Base-by-base conservation (phyloP, 2,113 vertebrate genomes). In the Hassar affinis region DNA sequence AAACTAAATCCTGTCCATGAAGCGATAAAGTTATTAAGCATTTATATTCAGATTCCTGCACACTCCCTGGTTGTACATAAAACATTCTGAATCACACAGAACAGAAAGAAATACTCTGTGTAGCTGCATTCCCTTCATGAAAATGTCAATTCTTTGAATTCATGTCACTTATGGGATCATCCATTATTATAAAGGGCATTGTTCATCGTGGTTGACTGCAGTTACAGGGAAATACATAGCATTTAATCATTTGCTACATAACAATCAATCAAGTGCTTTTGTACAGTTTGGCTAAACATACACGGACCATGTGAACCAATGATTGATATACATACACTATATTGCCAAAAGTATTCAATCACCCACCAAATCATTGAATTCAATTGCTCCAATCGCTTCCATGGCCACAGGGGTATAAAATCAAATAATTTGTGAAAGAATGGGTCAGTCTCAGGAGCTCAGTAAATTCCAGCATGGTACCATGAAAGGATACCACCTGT, bases 41-140 rank as follows among this genome's bases (percentile, higher is more conserved):
- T 71, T 71, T 71, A 71, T 45, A 22, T 2, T 49, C 25, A 72
- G 69, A 72, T 72, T 72, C 69, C 45, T 49, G 45, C 69, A 49
- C 69, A 72, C 22, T 72, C 45, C 42, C 69, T 72, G 69, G 72
- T 76, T 33, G 35, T 30, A 77, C 51, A 22, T 77, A 54, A 56
- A 77, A 56, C 74, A 56, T 77, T 56, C 56, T 77, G 56, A 77
- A 77, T 77, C 74, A 77, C 30, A 56, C 51, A 12, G 51, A 77
- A 77, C 52, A 77, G 30, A 56, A 27, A 76, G 22, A 77, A 77
- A 77, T 56, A 51, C 11, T 35, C 74, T 56, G 18, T 56, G 51
- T 51, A 56, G 51, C 51, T 77, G 74, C 35, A 22, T 56, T 77
- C 30, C 51, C 74, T 56, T 4, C 30, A 77, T 77, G 74, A 77